These are phyloP conservation scores for Diarsia rubi DNA, from an alignment of 2,888 invertebrate species.

Conservation along the genomic window DNA sequence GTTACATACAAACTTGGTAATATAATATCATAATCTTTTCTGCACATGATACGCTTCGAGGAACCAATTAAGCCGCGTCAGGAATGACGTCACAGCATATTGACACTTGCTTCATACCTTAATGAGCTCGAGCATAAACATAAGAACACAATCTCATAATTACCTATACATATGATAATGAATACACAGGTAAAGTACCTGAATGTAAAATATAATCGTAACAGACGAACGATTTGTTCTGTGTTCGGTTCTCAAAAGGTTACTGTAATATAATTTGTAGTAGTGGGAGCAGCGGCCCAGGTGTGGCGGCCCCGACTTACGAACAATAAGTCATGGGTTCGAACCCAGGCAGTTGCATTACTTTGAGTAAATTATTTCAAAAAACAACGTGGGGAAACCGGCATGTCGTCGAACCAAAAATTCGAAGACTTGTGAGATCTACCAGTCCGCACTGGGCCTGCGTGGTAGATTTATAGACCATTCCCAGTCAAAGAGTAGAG, in stretches of 20 bases:
- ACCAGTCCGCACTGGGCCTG: too few species aligned
- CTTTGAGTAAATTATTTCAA: too few species aligned
- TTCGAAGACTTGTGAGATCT: too few species aligned
- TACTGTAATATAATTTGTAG: too few species aligned
- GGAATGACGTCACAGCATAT: constrained; percentile 19
- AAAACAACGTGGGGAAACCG: too few species aligned
- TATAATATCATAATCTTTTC: constrained; percentile 8
- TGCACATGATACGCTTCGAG: constrained; percentile 17
- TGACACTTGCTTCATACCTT: constrained; percentile 14
- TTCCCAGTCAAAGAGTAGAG: too few species aligned
- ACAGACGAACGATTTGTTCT: constrained; percentile 8
- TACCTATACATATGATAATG: not conserved
- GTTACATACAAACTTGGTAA: constrained; percentile 18
- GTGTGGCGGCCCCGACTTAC: too few species aligned
- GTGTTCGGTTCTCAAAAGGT: not conserved
- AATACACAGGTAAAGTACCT: not conserved
- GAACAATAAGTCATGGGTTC: too few species aligned
- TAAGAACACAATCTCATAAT: not conserved
- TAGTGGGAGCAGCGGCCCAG: too few species aligned
- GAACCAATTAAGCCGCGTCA: not conserved
- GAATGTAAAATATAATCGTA: not conserved
- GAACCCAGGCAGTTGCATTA: too few species aligned
- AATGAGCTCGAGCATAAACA: constrained; percentile 28
- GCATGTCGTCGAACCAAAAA: too few species aligned
- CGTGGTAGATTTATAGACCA: too few species aligned